phyloP scores from a whole-genome alignment of 2,113 vertebrate genomes.

The Shinisaurus crocodilurus region DNA sequence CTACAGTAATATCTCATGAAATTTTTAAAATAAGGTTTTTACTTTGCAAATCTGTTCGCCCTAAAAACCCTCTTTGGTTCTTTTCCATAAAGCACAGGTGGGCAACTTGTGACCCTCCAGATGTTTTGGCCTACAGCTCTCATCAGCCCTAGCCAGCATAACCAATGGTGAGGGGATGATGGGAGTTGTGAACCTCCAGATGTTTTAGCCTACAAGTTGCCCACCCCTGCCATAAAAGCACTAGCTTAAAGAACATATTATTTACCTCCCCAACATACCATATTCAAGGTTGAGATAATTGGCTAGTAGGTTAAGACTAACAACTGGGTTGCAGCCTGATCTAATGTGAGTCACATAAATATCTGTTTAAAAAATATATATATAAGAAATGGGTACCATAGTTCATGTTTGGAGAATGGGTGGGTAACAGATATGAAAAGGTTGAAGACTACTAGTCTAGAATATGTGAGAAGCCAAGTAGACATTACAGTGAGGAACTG shows the following conservation, averaged over 20 bases:
- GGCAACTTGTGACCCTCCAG: too few species aligned
- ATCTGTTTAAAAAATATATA: neutral
- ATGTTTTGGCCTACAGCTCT: too few species aligned
- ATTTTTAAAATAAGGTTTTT: neutral
- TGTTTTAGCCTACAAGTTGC: too few species aligned
- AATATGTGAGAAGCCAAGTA: neutral
- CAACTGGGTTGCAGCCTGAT: neutral
- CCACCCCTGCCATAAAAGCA: neutral
- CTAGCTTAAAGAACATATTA: neutral
- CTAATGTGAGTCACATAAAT: neutral
- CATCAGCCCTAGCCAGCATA: too few species aligned
- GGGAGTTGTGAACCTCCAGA: too few species aligned
- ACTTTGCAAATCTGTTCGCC: neutral
- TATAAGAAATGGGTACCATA: neutral
- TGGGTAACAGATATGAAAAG: neutral
- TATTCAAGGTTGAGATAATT: neutral
- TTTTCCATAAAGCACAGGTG: neutral
- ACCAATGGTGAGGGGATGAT: too few species aligned
- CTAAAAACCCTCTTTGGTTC: neutral
- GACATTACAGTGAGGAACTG: neutral
- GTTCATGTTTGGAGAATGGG: neutral
- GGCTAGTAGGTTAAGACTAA: neutral
- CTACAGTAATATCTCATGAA: neutral
- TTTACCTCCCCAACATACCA: neutral
- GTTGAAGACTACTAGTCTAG: neutral